A percentile compares a stretch with the other conserved stretches of the same genome.
Conservation (phyloP, 2,797 vertebrate species). For the Sebastes cheni region DNA sequence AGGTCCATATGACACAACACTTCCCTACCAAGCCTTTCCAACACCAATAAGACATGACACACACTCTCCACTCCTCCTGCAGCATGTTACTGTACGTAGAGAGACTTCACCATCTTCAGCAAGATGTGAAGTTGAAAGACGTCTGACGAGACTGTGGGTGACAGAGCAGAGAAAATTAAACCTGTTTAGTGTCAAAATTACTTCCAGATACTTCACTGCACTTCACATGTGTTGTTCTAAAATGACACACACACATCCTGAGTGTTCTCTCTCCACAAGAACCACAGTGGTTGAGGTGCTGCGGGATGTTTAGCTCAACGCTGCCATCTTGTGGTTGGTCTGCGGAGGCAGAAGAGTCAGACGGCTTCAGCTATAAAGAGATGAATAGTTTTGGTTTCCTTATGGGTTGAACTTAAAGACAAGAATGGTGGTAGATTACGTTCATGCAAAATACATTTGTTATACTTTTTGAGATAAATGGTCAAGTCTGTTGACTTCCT, state of each 20-base stretch:
- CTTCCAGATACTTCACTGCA: not conserved
- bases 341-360: not conserved
- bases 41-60: too few relatives aligned
- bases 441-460: too few relatives aligned
- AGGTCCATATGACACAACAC: too few relatives aligned
- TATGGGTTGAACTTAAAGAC: not conserved
- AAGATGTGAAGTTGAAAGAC: not conserved
- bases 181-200: not conserved
- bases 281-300: not conserved
- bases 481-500: too few relatives aligned
- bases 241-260: too few relatives aligned
- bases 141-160: not conserved
- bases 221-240: not conserved
- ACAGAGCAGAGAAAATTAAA: not conserved
- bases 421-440: rapidly evolving
- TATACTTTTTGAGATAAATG: too few relatives aligned
- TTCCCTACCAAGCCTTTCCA: too few relatives aligned
- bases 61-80: too few relatives aligned
- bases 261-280: not conserved
- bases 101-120: not conserved
- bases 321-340: conserved; percentile 54
- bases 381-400: not conserved
- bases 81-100: too few relatives aligned
- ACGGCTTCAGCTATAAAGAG: not conserved
- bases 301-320: conserved; percentile 9